Evolutionary conservation across 1,140 invertebrate species (phyloP), one percentile per base, ranked within the genome.

Genomic region (Drosophila sp.): DNA sequence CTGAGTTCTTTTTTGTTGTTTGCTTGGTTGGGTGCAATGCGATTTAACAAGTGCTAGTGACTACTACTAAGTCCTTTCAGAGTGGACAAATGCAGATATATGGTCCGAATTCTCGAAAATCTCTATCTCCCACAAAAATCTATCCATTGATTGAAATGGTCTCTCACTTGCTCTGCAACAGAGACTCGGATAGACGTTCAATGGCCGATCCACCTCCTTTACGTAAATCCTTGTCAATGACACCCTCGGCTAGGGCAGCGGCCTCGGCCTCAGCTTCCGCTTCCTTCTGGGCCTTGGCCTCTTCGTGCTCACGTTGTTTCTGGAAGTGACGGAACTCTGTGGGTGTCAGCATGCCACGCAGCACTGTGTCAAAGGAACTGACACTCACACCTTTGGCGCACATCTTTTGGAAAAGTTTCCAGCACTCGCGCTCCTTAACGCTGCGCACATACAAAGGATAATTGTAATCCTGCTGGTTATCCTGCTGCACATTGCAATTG

Each of bases 271-370:
- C 79, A 1, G 76, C 82, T 8, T 91, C 76, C 2, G 87, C 85
- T 5, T 71, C 82, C 66, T 90, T 73, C 11, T 78, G 76, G 2
- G 76, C 70, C 17, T 86, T 85, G 25, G 87, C 80, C 70, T 92
- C 81, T 58, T 90, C 90, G 32, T 90, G 67, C 47, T 92, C 90
- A 2, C 90, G 84, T 54, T 92, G 87, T 91, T 93, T 92, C 79
- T 93, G 93, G 79, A 93, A 93, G 63, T 95, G 92, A 80, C 95
- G 93, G 79, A 95, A 95, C 85, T 95, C 95, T 1, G 95, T 95
- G 4, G 95, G 95, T 17, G 95, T 95, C 47, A 95, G 89, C 94
- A 95, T 95, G 41, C 95, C 95, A 91, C 95, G 93, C 38, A 95
- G 90, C 33, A 96, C 94, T 0, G 95, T 95, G 60, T 96, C 95